A percentile compares a stretch with the other conserved stretches of the same genome.
Conservation (phyloP, 92 coral and sea anemone genomes). For the Parazoanthus atlanticus region DNA sequence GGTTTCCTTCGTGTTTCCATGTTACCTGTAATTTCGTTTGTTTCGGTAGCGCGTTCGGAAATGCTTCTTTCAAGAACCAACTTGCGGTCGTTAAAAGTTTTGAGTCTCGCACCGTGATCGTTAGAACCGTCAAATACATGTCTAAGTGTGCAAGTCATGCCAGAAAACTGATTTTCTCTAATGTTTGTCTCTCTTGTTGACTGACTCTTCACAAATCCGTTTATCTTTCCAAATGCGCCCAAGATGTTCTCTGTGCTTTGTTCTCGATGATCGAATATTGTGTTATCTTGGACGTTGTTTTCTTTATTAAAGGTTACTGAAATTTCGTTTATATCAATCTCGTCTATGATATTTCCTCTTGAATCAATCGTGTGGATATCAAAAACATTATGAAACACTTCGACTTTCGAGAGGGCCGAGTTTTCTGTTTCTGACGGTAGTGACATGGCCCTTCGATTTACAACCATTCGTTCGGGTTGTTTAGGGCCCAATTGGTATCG, state of each 20-base stretch:
- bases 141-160: not conserved
- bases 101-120: not conserved
- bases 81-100: not conserved
- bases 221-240: not conserved
- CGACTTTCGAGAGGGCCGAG: not conserved
- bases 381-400: not conserved
- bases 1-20: not conserved
- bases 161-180: not conserved
- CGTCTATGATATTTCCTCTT: not conserved
- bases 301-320: not conserved
- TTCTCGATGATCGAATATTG: not conserved
- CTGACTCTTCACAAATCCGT: not conserved
- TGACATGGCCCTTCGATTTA: constrained; percentile 1
- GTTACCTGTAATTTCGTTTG: not conserved
- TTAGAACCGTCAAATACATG: not conserved
- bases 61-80: not conserved
- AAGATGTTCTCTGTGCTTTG: not conserved
- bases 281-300: not conserved
- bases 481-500: not conserved
- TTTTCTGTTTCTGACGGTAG: not conserved
- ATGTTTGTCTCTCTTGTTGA: not conserved
- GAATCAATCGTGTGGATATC: not conserved
- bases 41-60: not conserved
- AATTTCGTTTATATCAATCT: not conserved
- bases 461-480: not conserved